Percentiles rank a stretch among this genome's conserved stretches.
These are phyloP conservation scores for Onychorhynchus coronatus DNA, from an alignment of 2,113 vertebrate genomes.

Conservation along the genomic window DNA sequence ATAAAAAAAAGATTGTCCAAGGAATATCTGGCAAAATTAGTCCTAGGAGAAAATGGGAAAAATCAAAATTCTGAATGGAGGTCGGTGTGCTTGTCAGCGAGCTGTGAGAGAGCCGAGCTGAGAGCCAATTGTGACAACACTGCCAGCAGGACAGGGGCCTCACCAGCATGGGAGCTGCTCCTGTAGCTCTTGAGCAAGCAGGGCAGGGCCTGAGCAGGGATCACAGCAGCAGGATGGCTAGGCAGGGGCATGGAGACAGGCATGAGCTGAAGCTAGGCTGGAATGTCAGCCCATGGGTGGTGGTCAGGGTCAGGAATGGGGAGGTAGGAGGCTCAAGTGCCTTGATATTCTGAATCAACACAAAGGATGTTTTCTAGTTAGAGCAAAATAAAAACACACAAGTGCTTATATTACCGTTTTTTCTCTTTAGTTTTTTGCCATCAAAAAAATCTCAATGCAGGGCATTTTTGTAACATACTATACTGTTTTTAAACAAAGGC, in stretches of 20 bases:
- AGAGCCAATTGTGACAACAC: fast-evolving
- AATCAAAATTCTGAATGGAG: background rate
- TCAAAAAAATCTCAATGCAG: background rate
- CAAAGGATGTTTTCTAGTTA: background rate
- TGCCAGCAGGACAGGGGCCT: background rate
- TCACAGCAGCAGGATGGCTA: background rate
- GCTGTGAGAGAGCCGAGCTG: fast-evolving
- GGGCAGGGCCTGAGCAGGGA: background rate
- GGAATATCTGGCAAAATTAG: background rate
- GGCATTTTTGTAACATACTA: background rate
- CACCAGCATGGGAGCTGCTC: background rate
- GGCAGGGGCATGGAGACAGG: fast-evolving
- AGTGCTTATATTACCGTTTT: background rate
- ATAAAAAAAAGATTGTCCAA: background rate
- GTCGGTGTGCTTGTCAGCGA: background rate
- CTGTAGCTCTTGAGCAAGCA: background rate
- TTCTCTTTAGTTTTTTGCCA: background rate
- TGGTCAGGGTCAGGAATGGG: background rate
- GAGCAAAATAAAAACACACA: background rate
- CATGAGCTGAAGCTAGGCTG: background rate
- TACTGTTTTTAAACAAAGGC: background rate
- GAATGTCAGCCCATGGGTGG: background rate
- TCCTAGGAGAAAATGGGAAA: background rate
- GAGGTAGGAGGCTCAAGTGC: background rate
- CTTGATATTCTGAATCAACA: background rate